Base-by-base conservation (phyloP, 2,113 vertebrate species). In the Empidonax alnorum region DNA sequence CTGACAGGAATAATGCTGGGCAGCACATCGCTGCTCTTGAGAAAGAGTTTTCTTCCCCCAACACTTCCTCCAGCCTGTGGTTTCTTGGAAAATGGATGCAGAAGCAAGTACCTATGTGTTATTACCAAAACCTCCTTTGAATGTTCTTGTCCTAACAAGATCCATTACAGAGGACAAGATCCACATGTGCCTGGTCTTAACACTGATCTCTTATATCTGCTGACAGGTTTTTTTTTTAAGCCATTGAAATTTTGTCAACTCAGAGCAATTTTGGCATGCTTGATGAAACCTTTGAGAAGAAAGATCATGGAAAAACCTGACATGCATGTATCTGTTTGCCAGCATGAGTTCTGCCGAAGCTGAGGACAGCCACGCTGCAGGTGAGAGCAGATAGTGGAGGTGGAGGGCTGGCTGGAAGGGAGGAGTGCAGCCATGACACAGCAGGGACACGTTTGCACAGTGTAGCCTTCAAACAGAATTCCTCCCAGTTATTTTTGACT, bases 331-430 rank as follows among this genome's bases (percentile, higher is more conserved):
- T 44, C 33, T 82, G 21, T 68, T 72, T 79, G 44, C 22, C 81
- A 76, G 10, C 44, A 19, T 4, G 33, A 78, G 37, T 37, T 76
- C 59, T 10, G 8, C 37, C 9, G 11, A 75, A 69, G 50, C 5
- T 74, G 59, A 90, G 67, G 75, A 66, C 18, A n/a, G 19, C 35
- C 1, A 1, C 0, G 2, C 35, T 66, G 63, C 55, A 90, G 59
- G 37, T 44, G 62, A 76, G 13, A 53, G 62, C 18, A 56, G 42
- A 71, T 11, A 47, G 31, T 56, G 59, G n/a, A 85, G 44, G 58
- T 73, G 50, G 39, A 1, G 6, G 44, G 24, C 22, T 2, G 2
- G n/a, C 49, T 88, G 2, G 0, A 66, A 22, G 53, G 33, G 27
- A 83, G 37, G 24, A 25, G 27, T 4, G 23, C 41, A 79, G 63